These are phyloP conservation scores for Lycocerus yunnanus DNA, from an alignment of 2,888 invertebrate species.

Conservation along the genomic window DNA sequence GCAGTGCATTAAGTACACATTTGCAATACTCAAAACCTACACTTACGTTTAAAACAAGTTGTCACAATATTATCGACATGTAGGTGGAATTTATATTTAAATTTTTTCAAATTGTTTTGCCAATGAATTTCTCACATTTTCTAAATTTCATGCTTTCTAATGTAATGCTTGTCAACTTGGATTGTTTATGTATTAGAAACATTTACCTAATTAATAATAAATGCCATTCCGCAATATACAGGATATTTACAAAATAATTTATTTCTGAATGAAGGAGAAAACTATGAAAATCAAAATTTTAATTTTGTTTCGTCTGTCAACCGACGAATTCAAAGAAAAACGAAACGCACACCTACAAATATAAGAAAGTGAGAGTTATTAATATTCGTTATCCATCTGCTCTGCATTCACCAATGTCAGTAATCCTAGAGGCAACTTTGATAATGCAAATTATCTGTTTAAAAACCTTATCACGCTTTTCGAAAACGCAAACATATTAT, in stretches of 20 bases:
- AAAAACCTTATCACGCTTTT: neutral
- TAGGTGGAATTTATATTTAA: constrained; percentile 38
- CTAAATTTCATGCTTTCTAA: neutral
- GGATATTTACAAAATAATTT: too few species aligned
- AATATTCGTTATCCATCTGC: neutral
- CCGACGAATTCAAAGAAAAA: neutral
- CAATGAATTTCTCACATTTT: neutral
- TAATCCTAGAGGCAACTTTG: neutral
- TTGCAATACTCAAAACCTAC: constrained; percentile 38
- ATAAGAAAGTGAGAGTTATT: neutral
- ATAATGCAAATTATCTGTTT: neutral
- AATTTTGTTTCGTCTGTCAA: too few species aligned
- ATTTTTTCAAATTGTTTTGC: neutral
- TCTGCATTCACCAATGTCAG: neutral
- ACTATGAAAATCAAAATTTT: too few species aligned
- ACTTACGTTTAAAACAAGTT: constrained; percentile 37
- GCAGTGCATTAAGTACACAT: constrained; percentile 17
- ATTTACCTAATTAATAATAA: neutral
- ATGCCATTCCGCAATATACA: neutral
- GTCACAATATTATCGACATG: constrained; percentile 42
- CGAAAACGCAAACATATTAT: neutral
- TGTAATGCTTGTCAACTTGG: neutral
- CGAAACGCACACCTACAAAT: neutral
- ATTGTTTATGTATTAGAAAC: too few species aligned
- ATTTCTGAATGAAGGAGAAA: too few species aligned